A percentile compares a stretch with the other conserved stretches of the same genome.
Conservation (phyloP, 2,797 vertebrate species). For the Huso huso region DNA sequence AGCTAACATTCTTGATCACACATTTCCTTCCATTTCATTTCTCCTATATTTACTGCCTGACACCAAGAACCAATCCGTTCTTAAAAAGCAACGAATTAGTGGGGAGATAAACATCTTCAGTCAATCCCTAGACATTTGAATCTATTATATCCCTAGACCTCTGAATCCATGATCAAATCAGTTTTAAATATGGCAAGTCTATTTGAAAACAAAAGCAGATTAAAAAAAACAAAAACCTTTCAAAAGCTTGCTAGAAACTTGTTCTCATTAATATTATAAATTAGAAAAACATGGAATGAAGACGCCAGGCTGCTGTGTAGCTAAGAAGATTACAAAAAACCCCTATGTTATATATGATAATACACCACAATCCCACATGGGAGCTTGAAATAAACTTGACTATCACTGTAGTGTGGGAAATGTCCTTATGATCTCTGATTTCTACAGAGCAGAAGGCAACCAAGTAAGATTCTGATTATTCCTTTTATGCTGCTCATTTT, state of each 20-base stretch:
- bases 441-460: constrained; percentile 91
- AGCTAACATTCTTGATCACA: too few relatives aligned
- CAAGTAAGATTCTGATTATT: constrained; percentile 82
- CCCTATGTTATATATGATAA: constrained; percentile 89
- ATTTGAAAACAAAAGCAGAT: constrained; percentile 86
- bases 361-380: constrained; percentile 91
- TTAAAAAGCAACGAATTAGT: not conserved
- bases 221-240: constrained; percentile 84
- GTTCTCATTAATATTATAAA: constrained; percentile 96
- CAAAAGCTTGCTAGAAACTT: constrained; percentile 83
- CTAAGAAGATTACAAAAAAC: constrained; percentile 96
- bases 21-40: too few relatives aligned
- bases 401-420: constrained; percentile 71
- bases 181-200: constrained; percentile 89
- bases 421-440: constrained; percentile 88
- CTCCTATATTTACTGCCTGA: too few relatives aligned
- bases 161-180: constrained; percentile 80
- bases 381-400: constrained; percentile 82
- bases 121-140: constrained; percentile 16
- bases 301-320: constrained; percentile 82
- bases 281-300: constrained; percentile 94
- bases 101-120: not conserved
- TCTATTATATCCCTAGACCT: constrained; percentile 58
- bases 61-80: too few relatives aligned
- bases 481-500: constrained; percentile 64